These are phyloP conservation scores for Margaritifera margaritifera DNA, from an alignment of 2,888 invertebrate species.

Conservation along the genomic window DNA sequence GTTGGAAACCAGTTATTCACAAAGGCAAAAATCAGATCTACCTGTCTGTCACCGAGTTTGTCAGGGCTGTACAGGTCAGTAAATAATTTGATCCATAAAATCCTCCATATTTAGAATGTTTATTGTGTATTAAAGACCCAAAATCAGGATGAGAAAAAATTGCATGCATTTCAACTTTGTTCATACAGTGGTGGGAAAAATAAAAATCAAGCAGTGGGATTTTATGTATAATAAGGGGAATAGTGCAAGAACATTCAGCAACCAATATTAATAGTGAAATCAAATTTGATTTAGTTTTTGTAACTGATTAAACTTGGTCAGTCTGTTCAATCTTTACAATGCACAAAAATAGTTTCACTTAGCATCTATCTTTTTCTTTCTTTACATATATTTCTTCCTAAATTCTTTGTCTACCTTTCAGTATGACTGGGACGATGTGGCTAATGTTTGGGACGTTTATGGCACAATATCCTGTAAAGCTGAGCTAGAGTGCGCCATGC, in stretches of 20 bases:
- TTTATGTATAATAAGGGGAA: too few species aligned
- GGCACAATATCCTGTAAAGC: slow-evolving; percentile 63
- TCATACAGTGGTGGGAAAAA: not conserved
- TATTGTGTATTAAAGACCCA: not conserved
- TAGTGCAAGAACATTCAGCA: too few species aligned
- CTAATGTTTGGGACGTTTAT: slow-evolving; percentile 61
- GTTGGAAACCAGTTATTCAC: slow-evolving; percentile 62
- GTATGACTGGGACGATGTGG: slow-evolving; percentile 59
- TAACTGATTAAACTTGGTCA: too few species aligned
- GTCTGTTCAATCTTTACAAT: too few species aligned
- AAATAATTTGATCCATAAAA: not conserved
- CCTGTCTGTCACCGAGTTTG: slow-evolving; percentile 55
- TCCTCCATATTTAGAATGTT: not conserved
- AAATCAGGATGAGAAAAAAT: not conserved
- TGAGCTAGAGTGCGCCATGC: slow-evolving; percentile 62
- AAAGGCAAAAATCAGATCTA: slow-evolving; percentile 60
- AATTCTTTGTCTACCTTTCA: slow-evolving; percentile 20
- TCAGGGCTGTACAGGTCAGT: slow-evolving; percentile 60
- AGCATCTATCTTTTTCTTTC: not conserved
- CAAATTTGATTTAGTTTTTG: too few species aligned
- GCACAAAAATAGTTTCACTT: too few species aligned
- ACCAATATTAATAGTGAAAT: too few species aligned
- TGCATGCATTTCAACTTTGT: not conserved
- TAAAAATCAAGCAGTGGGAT: too few species aligned
- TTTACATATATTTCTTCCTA: too few species aligned